These are phyloP conservation scores for Platyscapa corneri DNA, from an alignment of 1,140 invertebrate genomes.

Conservation along the genomic window DNA sequence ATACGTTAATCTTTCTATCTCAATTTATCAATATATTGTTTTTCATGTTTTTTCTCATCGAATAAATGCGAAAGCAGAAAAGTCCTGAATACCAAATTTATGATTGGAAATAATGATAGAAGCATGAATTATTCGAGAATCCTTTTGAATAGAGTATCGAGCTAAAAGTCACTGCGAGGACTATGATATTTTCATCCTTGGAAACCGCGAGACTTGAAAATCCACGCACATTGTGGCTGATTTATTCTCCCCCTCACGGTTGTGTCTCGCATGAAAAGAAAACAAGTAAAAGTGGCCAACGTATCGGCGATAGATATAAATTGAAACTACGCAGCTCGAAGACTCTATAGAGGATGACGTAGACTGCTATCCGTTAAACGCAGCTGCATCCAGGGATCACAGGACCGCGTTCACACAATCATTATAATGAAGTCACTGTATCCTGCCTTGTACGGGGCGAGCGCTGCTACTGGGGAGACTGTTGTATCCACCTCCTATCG, in stretches of 20 bases:
- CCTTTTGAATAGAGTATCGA: no score
- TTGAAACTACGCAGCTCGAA: background rate
- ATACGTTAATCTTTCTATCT: no score
- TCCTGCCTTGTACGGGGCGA: slow-evolving; percentile 44
- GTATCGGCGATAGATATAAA: background rate
- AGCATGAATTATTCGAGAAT: no score
- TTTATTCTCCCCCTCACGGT: background rate
- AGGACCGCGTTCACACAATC: slow-evolving; percentile 13
- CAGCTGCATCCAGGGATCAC: background rate
- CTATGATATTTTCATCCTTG: no score
- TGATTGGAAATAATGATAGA: no score
- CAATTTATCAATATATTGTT: no score
- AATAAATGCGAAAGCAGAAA: no score
- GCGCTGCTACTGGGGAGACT: background rate
- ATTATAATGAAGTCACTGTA: slow-evolving; percentile 57
- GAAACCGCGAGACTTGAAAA: background rate
- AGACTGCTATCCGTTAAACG: background rate
- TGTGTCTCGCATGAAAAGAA: no score
- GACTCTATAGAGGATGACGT: background rate
- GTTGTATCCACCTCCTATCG: slow-evolving; percentile 36
- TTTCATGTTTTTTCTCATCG: no score
- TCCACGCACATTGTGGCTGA: background rate
- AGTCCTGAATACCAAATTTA: no score
- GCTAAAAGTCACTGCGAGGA: no score
- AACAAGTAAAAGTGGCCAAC: no score